phyloP scores from a whole-genome alignment of 2,797 vertebrate genomes.

The Pristis pectinata region DNA sequence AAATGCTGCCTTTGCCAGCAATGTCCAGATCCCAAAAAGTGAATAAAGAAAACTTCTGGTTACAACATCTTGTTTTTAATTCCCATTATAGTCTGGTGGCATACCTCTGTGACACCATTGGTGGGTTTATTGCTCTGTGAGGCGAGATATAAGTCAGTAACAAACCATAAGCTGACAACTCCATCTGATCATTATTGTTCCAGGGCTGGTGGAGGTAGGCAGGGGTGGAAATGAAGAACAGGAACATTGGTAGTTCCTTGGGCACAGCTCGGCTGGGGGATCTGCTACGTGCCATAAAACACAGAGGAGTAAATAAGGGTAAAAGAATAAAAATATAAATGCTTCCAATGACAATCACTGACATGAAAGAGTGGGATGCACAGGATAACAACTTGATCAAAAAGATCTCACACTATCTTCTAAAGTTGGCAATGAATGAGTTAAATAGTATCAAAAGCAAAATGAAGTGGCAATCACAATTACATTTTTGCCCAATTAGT shows the following conservation, averaged over 20 bases:
- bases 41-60: neutral
- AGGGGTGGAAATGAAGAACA: neutral
- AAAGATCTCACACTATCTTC: neutral
- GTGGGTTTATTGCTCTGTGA: neutral
- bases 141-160: neutral
- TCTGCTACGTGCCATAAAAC: neutral
- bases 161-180: too few species aligned
- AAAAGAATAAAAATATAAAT: neutral
- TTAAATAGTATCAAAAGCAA: neutral
- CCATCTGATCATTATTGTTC: neutral
- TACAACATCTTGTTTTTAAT: neutral
- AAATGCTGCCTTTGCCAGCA: too few species aligned
- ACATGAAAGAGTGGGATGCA: neutral
- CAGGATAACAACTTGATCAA: neutral
- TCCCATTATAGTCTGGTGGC: neutral
- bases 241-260: neutral
- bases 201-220: accelerated
- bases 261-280: neutral
- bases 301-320: neutral
- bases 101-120: neutral
- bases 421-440: neutral
- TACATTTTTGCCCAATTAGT: conserved; percentile 9
- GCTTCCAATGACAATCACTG: neutral
- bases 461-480: neutral
- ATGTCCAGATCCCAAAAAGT: too few species aligned